Base-by-base conservation (phyloP, 2,888 invertebrate species). In the Ctena decussata region DNA sequence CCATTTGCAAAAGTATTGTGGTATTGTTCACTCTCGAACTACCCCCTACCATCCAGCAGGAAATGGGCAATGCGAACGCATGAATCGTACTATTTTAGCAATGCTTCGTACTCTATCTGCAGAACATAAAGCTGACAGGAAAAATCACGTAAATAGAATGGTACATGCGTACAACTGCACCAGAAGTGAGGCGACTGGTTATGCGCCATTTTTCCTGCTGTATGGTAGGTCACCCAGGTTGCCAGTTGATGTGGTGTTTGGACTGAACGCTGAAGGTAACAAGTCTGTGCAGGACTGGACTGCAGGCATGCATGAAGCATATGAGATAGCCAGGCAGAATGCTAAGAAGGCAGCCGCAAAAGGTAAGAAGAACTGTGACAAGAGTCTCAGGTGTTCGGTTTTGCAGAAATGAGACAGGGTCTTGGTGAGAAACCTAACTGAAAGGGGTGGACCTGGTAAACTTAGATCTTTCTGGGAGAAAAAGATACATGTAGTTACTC, bases 111-210 rank as follows among this genome's bases (percentile, higher is more conserved):
- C 87, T 0, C 30, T 87, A 12, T n/a, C 32, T 24, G 65, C 78
- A 46, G 76, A 80, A 15, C 32, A 73, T 0, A 85, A 85, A 72
- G 35, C 37, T 37, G 83, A 87, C 53, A 89, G 87, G 90, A 82
- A 81, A 57, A 79, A 73, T 37, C 86, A 88, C 70, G 37, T 89
- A 0, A 82, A 85, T 21, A 76, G 71, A 72, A 69, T 89, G 11
- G 82, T 81, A 12, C 85, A 89, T 84, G 85, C 89, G 1, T 90
- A 90, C 70, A 90, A 90, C 46, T 87, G 89, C 70, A 88, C 90
- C 0, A 77, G 60, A 32, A 74, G 85, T 79, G 85, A 86, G 15
- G 21, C 78, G 2, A 89, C 87, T 32, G 77, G 86, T 21, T 86
- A 75, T 49, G 71, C 84, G 12, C 89, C 89, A 53, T 84, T 82